Evolutionary conservation across 2,888 invertebrate species (phyloP).

Genomic region (Alcis repandata): DNA sequence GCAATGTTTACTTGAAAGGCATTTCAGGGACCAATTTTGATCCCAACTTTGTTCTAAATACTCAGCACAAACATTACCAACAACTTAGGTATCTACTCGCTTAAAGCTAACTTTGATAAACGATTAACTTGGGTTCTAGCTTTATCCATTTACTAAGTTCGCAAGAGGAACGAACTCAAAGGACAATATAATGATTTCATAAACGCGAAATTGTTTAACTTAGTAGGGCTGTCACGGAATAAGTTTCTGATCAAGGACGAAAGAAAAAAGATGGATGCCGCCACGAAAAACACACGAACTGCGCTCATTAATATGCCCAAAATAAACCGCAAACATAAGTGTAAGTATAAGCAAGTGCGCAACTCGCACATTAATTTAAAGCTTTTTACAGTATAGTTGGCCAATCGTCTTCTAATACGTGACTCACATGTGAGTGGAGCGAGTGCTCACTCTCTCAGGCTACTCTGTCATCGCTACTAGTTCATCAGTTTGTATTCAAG

Average conservation of each 20-base stretch:
- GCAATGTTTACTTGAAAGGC: neutral
- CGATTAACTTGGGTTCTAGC: constrained; percentile 24
- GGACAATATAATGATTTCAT: constrained; percentile 43
- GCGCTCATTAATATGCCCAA: neutral
- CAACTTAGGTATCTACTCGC: constrained; percentile 9
- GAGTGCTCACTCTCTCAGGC: too few species aligned
- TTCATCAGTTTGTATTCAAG: neutral
- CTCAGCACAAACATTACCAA: constrained; percentile 10
- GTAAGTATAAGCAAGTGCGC: too few species aligned
- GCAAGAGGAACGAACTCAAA: constrained; percentile 31
- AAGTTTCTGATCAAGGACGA: constrained; percentile 34
- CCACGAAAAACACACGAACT: neutral
- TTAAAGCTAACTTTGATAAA: constrained; percentile 28
- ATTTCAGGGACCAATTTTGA: constrained; percentile 43
- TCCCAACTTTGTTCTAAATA: constrained; percentile 8
- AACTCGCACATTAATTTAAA: too few species aligned
- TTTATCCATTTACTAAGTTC: constrained; percentile 26
- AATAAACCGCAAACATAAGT: too few species aligned
- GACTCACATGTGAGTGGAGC: too few species aligned
- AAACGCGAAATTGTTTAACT: constrained; percentile 42
- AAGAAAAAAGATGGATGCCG: neutral
- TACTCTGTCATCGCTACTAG: neutral
- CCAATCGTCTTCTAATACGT: too few species aligned
- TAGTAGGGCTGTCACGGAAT: constrained; percentile 28
- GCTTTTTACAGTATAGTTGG: too few species aligned